Conservation (phyloP, 2,888 invertebrate genomes). For the Himalopsyche tibetana region DNA sequence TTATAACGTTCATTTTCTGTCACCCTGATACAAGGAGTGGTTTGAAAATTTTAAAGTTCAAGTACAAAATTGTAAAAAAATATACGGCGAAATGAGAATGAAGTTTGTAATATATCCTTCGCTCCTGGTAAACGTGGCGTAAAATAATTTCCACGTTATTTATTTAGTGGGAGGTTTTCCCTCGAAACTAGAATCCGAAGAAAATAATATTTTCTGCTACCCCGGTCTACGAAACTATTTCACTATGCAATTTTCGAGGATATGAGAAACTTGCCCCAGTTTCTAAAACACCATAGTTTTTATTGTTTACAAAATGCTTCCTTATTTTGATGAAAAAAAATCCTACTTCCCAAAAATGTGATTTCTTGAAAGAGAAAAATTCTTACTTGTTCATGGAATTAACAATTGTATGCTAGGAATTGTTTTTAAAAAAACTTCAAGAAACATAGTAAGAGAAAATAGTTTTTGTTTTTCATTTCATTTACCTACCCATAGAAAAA, state of each 20-base stretch:
- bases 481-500: no score
- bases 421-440: no score
- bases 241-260: slow-evolving; percentile 22
- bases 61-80: not conserved
- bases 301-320: not conserved
- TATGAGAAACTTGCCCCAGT: not conserved
- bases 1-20: not conserved
- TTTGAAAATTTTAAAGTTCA: slow-evolving; percentile 30
- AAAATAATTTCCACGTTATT: not conserved
- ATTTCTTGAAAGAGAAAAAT: no score
- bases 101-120: not conserved
- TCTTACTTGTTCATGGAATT: no score
- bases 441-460: no score
- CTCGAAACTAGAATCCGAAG: not conserved
- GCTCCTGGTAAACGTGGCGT: slow-evolving; percentile 9
- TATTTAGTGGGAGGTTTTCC: not conserved
- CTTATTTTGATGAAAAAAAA: not conserved
- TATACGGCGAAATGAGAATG: not conserved
- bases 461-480: no score
- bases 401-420: no score
- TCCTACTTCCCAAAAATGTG: no score
- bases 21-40: slow-evolving; percentile 7
- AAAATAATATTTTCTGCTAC: not conserved
- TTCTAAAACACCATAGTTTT: not conserved
- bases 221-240: not conserved